A percentile compares a stretch with the other conserved stretches of the same genome.
phyloP scores from a whole-genome alignment of 2,888 invertebrate genomes.

The Ophion slaviceki region DNA sequence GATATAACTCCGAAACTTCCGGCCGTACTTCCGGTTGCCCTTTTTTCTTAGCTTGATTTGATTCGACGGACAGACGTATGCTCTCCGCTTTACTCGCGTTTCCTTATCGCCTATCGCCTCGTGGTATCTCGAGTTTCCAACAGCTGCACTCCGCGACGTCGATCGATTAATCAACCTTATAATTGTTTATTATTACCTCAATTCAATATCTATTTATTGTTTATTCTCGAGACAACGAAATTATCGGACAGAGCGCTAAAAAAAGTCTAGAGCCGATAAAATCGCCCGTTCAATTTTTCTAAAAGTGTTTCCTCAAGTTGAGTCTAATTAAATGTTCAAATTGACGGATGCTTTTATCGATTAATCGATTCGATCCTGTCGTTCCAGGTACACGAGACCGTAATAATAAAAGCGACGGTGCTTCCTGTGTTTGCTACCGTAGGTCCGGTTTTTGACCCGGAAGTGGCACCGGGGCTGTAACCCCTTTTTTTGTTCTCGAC shows the following conservation, averaged over 20 bases:
- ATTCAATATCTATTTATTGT: neutral
- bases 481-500: constrained; percentile 9
- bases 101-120: constrained; percentile 78
- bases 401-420: constrained; percentile 3
- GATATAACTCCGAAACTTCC: constrained; percentile 71
- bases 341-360: neutral
- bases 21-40: constrained; percentile 54
- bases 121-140: constrained; percentile 67
- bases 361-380: neutral
- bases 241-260: neutral
- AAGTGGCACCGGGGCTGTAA: constrained; percentile 69
- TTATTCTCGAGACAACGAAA: neutral
- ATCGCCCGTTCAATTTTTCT: neutral
- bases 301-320: neutral
- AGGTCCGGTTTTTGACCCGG: constrained; percentile 79
- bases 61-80: constrained; percentile 74
- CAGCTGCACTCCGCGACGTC: constrained; percentile 46
- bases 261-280: too few relatives aligned
- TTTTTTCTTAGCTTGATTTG: constrained; percentile 77
- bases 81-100: constrained; percentile 2
- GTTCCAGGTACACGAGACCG: neutral
- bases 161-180: constrained; percentile 25
- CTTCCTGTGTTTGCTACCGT: constrained; percentile 51
- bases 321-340: neutral
- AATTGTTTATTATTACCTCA: neutral